Conservation (phyloP, 2,113 vertebrate species). For the Alosa alosa region DNA sequence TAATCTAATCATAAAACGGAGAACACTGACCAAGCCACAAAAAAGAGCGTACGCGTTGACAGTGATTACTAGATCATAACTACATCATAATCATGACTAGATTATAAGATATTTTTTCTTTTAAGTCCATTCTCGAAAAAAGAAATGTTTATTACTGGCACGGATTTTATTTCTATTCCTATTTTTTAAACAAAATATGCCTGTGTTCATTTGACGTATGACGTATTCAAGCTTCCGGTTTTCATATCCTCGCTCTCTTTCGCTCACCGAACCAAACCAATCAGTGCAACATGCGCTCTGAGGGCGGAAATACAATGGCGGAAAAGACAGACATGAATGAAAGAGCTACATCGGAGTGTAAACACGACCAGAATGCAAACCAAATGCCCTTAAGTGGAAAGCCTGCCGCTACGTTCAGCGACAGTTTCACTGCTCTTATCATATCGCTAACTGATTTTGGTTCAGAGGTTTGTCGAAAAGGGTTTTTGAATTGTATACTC, state of each 20-base stretch:
- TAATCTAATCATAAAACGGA: too few relatives aligned
- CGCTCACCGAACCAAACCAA: conserved; percentile 49
- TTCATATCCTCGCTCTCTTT: background rate
- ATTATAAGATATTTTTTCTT: too few relatives aligned
- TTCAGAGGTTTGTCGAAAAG: conserved; percentile 65
- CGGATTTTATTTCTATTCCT: too few relatives aligned
- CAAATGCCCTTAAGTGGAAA: conserved; percentile 24
- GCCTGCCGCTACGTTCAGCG: conserved; percentile 45
- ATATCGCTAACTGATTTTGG: conserved; percentile 60
- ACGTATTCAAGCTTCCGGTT: background rate
- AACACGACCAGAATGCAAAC: conserved; percentile 23
- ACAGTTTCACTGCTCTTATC: conserved; percentile 58
- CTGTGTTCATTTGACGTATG: background rate
- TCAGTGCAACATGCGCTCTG: conserved; percentile 38
- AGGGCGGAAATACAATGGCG: conserved; percentile 58
- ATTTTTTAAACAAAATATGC: background rate
- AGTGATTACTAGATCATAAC: too few relatives aligned
- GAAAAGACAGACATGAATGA: conserved; percentile 47
- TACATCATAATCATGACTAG: too few relatives aligned
- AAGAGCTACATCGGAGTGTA: conserved; percentile 3
- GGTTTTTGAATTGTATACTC: conserved; percentile 58
- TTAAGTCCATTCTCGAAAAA: too few relatives aligned
- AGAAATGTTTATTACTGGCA: too few relatives aligned
- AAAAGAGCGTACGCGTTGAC: too few relatives aligned
- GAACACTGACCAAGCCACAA: too few relatives aligned